phyloP scores from a whole-genome alignment of 2,888 invertebrate species.

The Villa cingulata region DNA sequence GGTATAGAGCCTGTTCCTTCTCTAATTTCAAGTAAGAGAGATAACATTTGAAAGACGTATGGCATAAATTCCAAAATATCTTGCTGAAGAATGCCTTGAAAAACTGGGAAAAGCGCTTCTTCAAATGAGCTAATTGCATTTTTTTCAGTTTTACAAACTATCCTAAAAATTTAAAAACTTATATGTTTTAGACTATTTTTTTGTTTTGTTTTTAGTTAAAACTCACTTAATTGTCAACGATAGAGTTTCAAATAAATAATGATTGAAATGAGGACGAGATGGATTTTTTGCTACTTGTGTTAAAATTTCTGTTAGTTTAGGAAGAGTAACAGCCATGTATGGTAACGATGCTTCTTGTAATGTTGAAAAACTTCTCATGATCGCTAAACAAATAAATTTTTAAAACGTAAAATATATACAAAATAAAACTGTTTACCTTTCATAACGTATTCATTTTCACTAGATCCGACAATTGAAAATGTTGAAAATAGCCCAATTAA shows the following conservation, averaged over 20 bases:
- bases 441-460: conserved; percentile 97
- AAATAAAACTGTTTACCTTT: conserved; percentile 40
- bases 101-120: conserved; percentile 83
- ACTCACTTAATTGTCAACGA: conserved; percentile 74
- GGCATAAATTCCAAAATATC: conserved; percentile 93
- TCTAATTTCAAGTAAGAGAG: conserved; percentile 72
- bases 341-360: conserved; percentile 70
- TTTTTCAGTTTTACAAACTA: conserved; percentile 72
- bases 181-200: not conserved
- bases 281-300: conserved; percentile 81
- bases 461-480: conserved; percentile 56
- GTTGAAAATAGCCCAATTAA: conserved; percentile 63
- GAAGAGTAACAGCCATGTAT: conserved; percentile 64
- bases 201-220: not conserved
- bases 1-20: conserved; percentile 43
- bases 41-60: conserved; percentile 95
- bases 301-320: conserved; percentile 73
- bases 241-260: conserved; percentile 92
- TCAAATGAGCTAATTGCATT: conserved; percentile 77
- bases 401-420: conserved; percentile 11
- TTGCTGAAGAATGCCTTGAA: conserved; percentile 85
- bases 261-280: conserved; percentile 94
- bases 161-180: conserved; percentile 37
- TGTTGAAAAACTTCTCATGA: conserved; percentile 77
- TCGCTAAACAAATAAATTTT: conserved; percentile 43